A percentile compares a stretch with the other conserved stretches of the same genome.
Conservation (phyloP, 2,888 invertebrate genomes). For the Prenolepis imparis region DNA sequence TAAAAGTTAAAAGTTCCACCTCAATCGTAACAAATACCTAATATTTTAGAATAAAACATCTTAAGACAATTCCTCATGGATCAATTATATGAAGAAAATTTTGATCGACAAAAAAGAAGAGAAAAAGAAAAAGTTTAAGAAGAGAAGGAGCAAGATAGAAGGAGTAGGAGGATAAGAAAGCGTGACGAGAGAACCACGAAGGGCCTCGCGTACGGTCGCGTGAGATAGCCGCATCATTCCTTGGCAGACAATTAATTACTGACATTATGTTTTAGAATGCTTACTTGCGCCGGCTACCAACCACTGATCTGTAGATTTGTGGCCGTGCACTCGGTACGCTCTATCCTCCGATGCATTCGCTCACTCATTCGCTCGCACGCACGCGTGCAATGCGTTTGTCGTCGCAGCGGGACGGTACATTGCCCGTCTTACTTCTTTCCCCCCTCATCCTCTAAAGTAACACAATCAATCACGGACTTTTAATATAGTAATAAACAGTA, state of each 20-base stretch:
- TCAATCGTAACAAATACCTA: not conserved
- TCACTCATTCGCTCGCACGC: conserved; percentile 37
- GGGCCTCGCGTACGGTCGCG: conserved; percentile 77
- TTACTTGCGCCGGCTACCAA: conserved; percentile 78
- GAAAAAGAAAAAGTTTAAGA: conserved; percentile 16
- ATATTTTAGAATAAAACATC: not conserved
- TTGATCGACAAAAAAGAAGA: conserved; percentile 44
- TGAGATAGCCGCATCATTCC: conserved; percentile 83
- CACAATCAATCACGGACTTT: conserved; percentile 52
- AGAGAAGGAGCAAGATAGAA: conserved; percentile 13
- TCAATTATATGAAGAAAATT: conserved; percentile 21
- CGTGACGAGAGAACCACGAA: conserved; percentile 54
- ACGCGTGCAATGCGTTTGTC: conserved; percentile 9
- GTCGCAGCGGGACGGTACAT: conserved; percentile 53
- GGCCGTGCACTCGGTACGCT: conserved; percentile 59
- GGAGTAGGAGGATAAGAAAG: conserved; percentile 39
- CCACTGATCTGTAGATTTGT: conserved; percentile 79
- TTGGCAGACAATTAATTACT: conserved; percentile 83
- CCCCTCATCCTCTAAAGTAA: conserved; percentile 21
- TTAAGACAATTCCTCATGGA: not conserved
- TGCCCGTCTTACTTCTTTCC: conserved; percentile 49
- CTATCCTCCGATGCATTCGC: conserved; percentile 55
- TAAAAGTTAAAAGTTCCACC: not conserved
- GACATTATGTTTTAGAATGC: conserved; percentile 83
- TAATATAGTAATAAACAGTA: conserved; percentile 24